These are phyloP conservation scores for Macrophya annulata DNA, from an alignment of 2,888 invertebrate species.

Conservation along the genomic window DNA sequence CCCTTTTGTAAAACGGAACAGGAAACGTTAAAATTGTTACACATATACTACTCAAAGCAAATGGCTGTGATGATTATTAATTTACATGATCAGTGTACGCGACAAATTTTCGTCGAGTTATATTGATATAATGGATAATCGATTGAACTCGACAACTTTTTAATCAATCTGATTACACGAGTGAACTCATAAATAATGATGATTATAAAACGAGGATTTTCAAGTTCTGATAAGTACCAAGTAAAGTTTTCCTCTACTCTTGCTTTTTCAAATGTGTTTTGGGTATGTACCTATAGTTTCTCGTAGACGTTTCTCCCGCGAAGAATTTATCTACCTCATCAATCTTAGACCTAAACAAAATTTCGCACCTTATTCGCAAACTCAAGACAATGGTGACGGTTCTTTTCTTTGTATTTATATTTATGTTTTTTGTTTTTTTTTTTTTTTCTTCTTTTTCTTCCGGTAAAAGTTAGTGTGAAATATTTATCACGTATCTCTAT, in stretches of 20 bases:
- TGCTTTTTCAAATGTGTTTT: neutral
- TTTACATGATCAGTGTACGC: neutral
- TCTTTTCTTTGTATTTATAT: no score
- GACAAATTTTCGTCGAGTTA: neutral
- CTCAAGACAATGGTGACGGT: neutral
- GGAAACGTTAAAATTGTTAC: slow-evolving; percentile 23
- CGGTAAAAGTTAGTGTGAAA: neutral
- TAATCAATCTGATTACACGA: neutral
- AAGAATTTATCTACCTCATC: slow-evolving; percentile 36
- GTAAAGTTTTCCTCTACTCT: neutral
- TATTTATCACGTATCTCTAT: slow-evolving; percentile 3
- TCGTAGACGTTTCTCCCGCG: neutral
- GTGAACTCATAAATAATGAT: slow-evolving; percentile 2
- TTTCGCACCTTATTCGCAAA: slow-evolving; percentile 39
- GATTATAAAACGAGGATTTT: neutral
- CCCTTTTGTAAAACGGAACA: slow-evolving; percentile 28
- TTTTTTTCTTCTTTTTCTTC: neutral
- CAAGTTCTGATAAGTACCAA: neutral
- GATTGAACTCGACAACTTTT: neutral
- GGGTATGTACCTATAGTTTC: neutral
- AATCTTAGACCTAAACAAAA: slow-evolving; percentile 20
- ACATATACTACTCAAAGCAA: neutral
- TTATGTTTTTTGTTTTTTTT: neutral
- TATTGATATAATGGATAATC: neutral
- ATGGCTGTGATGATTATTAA: neutral